Evolutionary conservation across 2,797 vertebrate species (phyloP).

Genomic region (Brotula barbata): DNA sequence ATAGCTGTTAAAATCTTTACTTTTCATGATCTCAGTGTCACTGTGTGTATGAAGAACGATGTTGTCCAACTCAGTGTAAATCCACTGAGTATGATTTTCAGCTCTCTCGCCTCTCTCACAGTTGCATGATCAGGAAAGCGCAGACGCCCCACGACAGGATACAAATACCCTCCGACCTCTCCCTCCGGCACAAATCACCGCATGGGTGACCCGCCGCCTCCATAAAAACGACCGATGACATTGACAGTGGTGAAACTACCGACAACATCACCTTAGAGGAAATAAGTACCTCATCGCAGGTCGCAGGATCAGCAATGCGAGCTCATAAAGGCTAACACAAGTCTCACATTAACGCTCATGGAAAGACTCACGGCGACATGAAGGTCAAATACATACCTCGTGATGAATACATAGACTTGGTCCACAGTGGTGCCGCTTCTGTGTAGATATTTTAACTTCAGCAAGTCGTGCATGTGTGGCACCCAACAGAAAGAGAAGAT

Average conservation of each 20-base stretch:
- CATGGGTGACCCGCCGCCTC: slow-evolving; percentile 15
- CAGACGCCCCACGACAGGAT: slow-evolving; percentile 7
- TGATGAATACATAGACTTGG: too few species aligned
- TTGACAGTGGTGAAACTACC: slow-evolving; percentile 10
- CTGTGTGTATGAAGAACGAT: slow-evolving; percentile 6
- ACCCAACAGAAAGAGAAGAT: too few species aligned
- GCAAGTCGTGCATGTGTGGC: too few species aligned
- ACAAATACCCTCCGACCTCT: slow-evolving; percentile 19
- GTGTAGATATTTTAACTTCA: too few species aligned
- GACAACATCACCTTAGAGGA: neutral
- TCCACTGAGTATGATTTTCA: slow-evolving; percentile 9
- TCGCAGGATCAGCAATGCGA: neutral
- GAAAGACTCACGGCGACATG: slow-evolving; percentile 1
- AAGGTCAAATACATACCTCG: neutral
- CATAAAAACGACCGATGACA: slow-evolving; percentile 18
- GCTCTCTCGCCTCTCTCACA: slow-evolving; percentile 15
- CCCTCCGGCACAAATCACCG: neutral
- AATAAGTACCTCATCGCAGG: slow-evolving; percentile 8
- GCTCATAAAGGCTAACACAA: slow-evolving; percentile 23
- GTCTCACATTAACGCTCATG: slow-evolving; percentile 11
- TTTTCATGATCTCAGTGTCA: slow-evolving; percentile 11
- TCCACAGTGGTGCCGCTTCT: too few species aligned
- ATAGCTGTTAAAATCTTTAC: neutral
- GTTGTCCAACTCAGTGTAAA: too few species aligned
- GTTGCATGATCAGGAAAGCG: slow-evolving; percentile 20